A percentile compares a stretch with the other conserved stretches of the same genome.
Conservation (phyloP, 1,140 invertebrate genomes). For the Neuroterus valhalla region DNA sequence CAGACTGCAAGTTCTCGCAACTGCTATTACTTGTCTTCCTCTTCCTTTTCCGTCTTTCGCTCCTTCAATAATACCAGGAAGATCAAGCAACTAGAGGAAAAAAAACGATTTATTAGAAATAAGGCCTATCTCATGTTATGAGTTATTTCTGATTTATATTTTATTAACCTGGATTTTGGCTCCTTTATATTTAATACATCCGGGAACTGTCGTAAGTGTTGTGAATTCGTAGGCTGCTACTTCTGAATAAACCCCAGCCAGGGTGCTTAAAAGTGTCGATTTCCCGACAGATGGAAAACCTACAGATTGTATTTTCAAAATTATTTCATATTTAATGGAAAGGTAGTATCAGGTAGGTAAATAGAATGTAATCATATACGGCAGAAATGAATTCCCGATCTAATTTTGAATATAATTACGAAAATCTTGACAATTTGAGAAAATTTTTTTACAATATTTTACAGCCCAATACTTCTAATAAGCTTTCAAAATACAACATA, state of each 20-base stretch:
- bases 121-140: no score
- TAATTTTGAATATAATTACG: conserved; percentile 66
- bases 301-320: conserved; percentile 47
- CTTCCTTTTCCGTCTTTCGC: conserved; percentile 99
- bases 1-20: conserved; percentile 97
- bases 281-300: conserved; percentile 99
- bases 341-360: neutral
- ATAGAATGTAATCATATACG: no score
- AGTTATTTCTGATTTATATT: neutral
- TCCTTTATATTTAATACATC: conserved; percentile 99
- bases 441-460: no score
- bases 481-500: no score
- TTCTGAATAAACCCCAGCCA: conserved; percentile 99
- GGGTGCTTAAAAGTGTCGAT: conserved; percentile 95
- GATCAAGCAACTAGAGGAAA: conserved; percentile 88
- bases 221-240: conserved; percentile 99
- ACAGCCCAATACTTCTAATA: no score
- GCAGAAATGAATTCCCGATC: neutral
- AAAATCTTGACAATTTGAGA: no score
- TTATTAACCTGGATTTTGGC: conserved; percentile 95
- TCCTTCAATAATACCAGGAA: conserved; percentile 99
- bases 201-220: conserved; percentile 98
- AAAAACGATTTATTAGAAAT: conserved; percentile 39
- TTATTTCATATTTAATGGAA: conserved; percentile 40
- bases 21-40: conserved; percentile 99